Conservation (phyloP, 2,888 invertebrate genomes). For the Sarcophaga variegata region DNA sequence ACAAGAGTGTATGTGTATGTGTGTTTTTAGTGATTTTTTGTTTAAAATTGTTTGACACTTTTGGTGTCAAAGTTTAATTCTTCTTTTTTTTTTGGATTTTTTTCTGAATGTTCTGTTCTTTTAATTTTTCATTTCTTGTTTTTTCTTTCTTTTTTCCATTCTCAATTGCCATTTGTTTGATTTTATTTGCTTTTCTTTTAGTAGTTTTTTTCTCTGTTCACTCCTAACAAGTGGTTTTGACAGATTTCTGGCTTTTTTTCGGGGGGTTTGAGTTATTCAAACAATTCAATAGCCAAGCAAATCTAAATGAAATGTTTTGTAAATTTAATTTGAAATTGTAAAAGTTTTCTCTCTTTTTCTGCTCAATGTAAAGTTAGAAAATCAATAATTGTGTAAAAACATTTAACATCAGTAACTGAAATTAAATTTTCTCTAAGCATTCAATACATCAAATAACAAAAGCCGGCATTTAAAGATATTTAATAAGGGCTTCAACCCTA, state of each 20-base stretch:
- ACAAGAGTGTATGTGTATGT: constrained; percentile 29
- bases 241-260: constrained; percentile 25
- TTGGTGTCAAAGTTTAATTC: constrained; percentile 59
- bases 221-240: constrained; percentile 57
- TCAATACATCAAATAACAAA: too few relatives aligned
- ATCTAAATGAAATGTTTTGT: not conserved
- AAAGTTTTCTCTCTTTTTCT: not conserved
- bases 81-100: constrained; percentile 3
- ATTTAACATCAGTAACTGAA: not conserved
- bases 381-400: too few relatives aligned
- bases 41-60: constrained; percentile 61
- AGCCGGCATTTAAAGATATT: too few relatives aligned
- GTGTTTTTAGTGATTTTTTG: constrained; percentile 33
- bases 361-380: too few relatives aligned
- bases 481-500: too few relatives aligned
- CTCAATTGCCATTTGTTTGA: constrained; percentile 23
- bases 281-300: not conserved
- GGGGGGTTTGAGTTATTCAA: not conserved
- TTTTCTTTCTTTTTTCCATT: too few relatives aligned
- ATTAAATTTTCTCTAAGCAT: not conserved
- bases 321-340: constrained; percentile 35
- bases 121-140: too few relatives aligned
- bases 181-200: constrained; percentile 31
- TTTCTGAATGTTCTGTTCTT: constrained; percentile 16
- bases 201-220: constrained; percentile 5